Evolutionary conservation across 2,113 vertebrate genomes (phyloP), one percentile per base, ranked within the genome.

Genomic region (Stigmatopora argus): DNA sequence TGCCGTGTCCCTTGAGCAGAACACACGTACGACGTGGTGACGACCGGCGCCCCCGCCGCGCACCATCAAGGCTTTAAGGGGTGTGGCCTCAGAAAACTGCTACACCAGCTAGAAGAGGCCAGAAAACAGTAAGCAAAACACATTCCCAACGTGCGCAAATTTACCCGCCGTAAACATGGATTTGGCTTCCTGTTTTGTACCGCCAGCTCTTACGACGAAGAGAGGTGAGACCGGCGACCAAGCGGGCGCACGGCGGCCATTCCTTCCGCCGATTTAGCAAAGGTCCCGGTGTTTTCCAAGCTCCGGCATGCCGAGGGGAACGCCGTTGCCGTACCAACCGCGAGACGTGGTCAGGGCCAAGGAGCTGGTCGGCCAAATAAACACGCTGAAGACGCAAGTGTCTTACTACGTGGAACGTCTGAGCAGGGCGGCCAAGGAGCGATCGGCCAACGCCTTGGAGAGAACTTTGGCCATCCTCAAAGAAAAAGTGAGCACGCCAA

Each of bases 31-130:
- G 97, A 99, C 38, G 91, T 98, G 11, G 92, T 99, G 82, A 99
- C 96, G 67, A 96, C 96, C 3, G 97, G 97, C 18, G 96, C 97
- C 10, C 95, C 96, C 57, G 97, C 97, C 11, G 96, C 96, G 45
- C 96, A 98, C 83, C 94, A 95, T 83, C 96, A 98, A 84, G 96
- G 95, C 67, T 98, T 99, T 82, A 99, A 98, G 83, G 92, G 92
- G 73, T 94, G 92, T 60, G 97, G 97, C 67, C 93, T 99, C 72
- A 72, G 95, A 67, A 97, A 94, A 86, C 91, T 95, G 44, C 88
- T 98, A 83, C 94, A 96, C 80, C 96, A 95, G 85, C 96, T 98
- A 60, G 96, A 98, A 83, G 97, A 98, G 55, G 92, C 95, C 72
- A 94, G 96, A 78, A 98, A 94, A 85, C 93, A 95, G 97, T 98